phyloP scores from a whole-genome alignment of 2,888 invertebrate genomes.

The Tortrix viridana region DNA sequence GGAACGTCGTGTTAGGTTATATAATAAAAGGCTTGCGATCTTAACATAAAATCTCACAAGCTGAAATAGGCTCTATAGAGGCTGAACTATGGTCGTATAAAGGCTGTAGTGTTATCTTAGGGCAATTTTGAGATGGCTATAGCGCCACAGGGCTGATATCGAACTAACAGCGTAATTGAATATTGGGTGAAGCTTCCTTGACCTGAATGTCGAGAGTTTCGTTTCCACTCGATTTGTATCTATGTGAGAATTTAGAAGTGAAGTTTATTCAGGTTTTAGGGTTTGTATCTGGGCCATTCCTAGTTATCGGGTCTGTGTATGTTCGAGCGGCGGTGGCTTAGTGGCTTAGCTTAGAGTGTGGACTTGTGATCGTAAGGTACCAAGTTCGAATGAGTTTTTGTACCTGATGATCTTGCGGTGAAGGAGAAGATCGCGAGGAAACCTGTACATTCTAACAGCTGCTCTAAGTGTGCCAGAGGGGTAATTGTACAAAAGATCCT shows the following conservation, averaged over 20 bases:
- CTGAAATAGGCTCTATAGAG: constrained; percentile 45
- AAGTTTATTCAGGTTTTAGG: not conserved
- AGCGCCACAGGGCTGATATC: constrained; percentile 67
- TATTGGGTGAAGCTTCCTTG: constrained; percentile 59
- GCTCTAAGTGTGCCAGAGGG: too few relatives aligned
- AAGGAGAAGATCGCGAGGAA: too few relatives aligned
- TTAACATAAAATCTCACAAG: constrained; percentile 46
- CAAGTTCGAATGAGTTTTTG: too few relatives aligned
- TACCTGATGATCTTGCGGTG: too few relatives aligned
- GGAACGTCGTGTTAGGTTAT: constrained; percentile 65
- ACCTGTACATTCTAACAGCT: too few relatives aligned
- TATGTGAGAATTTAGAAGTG: not conserved
- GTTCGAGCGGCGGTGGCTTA: too few relatives aligned
- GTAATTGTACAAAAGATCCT: too few relatives aligned
- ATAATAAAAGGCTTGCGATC: constrained; percentile 71
- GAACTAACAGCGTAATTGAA: constrained; percentile 76
- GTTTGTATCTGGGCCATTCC: too few relatives aligned
- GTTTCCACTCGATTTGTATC: constrained; percentile 30
- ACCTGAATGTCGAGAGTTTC: constrained; percentile 52
- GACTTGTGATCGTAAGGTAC: too few relatives aligned
- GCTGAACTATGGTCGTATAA: constrained; percentile 43
- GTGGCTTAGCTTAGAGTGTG: too few relatives aligned
- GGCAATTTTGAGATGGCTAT: constrained; percentile 69
- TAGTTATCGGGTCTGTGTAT: too few relatives aligned
- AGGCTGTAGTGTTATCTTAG: constrained; percentile 48